Evolutionary conservation across 1,140 invertebrate genomes (phyloP), one percentile per base, ranked within the genome.

Genomic region (Varroa destructor): DNA sequence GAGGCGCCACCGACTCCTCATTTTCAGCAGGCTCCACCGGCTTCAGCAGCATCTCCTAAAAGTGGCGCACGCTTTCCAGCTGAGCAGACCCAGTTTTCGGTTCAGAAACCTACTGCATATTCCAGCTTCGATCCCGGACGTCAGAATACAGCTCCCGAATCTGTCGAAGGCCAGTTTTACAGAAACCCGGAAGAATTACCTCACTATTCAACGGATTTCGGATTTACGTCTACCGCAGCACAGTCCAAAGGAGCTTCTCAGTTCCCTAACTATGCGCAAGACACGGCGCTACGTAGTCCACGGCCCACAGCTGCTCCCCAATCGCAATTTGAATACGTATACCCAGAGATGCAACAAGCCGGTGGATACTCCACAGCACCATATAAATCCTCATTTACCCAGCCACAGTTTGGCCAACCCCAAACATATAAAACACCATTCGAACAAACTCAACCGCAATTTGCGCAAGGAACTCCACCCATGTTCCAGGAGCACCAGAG

Each of bases 41-140:
- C 46, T 51, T 8, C 3, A 51, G 46, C 10, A 40, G 46, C 12
- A 67, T 37, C 61, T 1, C 1, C 46, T 4, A 40, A 67, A 40
- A 37, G 37, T 46, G 1, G 12, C 2, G 37, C 40, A 5, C 61
- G 61, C 40, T 67, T 67, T 46, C 37, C 61, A 46, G 61, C 46
- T 51, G 46, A 51, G 46, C 46, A 51, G 8, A 3, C 3, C 4
- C 46, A 51, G 46, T 51, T 51, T 51, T 8, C 46, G 8, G 4
- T 8, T 8, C 46, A 5, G 3, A 51, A 51, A 8, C 46, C 46
- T 3, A 3, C 3, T 3, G 12, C 61, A 46, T 12, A 36, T 40
- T 10, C 37, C 61, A 37, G 61, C 61, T 67, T 67, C 37, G 61
- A 67, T 40, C 61, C 61, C 14, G 61, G 61, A 4, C 40, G 61